phyloP scores from a whole-genome alignment of 2,888 invertebrate genomes.

The Pseudoips prasinana region DNA sequence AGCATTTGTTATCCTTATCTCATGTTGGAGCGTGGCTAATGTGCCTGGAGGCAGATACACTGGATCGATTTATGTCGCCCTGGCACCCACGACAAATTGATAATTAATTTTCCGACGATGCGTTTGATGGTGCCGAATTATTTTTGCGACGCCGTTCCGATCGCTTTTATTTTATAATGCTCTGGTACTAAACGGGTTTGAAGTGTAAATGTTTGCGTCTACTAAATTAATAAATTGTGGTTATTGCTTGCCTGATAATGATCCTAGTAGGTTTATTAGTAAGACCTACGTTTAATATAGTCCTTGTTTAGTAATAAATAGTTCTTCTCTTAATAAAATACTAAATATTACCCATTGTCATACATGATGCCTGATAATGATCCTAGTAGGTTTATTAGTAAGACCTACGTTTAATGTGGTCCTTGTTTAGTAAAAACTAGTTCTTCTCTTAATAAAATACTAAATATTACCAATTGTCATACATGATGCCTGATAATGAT shows the following conservation, averaged over 20 bases:
- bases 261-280: too few species aligned
- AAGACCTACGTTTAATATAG: conserved; percentile 49
- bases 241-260: conserved; percentile 37
- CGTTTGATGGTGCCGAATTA: conserved; percentile 77
- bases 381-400: too few species aligned
- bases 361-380: conserved; percentile 43
- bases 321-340: too few species aligned
- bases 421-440: too few species aligned
- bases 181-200: conserved; percentile 53
- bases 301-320: too few species aligned
- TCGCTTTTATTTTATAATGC: conserved; percentile 43
- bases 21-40: conserved; percentile 76
- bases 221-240: conserved; percentile 32
- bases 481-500: conserved; percentile 42
- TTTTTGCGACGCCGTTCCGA: conserved; percentile 58
- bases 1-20: conserved; percentile 82
- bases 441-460: too few species aligned
- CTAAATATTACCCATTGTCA: too few species aligned
- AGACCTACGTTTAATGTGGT: conserved; percentile 47
- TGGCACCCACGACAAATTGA: conserved; percentile 81
- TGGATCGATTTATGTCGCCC: conserved; percentile 80
- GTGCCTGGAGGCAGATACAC: conserved; percentile 73
- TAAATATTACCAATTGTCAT: too few species aligned
- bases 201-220: conserved; percentile 29
- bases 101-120: conserved; percentile 76